Evolutionary conservation across 2,888 invertebrate genomes (phyloP), one percentile per base, ranked within the genome.

Genomic region (Zaprionus lineosus): DNA sequence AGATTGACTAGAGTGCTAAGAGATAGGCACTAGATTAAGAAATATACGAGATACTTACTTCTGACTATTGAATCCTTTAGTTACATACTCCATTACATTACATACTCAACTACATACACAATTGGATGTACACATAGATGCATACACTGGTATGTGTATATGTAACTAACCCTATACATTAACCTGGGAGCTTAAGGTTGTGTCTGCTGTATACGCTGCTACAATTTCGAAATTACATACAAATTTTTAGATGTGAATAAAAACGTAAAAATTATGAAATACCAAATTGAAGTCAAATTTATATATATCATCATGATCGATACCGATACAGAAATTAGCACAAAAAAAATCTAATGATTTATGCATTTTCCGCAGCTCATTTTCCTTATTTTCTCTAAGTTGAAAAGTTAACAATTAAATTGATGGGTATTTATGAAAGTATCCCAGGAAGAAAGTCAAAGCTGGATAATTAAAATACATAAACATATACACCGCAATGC

Each of bases 141-240:
- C 33, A 39, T 26, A 28, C 39, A 47, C 21, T 28, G 21, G 50
- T 51, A 51, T 44, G 39, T 36, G 34, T 6, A 31, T 26, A 46
- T 59, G 34, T n/a, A n/a, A 18, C 28, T 48, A 63, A 31, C 58
- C 43, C 26, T 59, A 31, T 69, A 57, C 39, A 57, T 71, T 53
- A 53, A 28, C 14, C 64, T 43, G 52, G n/a, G 44, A 56, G 77
- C 56, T 66, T 52, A 68, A 47, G 73, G 74, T 76, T 72, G 73
- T 72, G 68, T 62, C 58, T 40, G 51, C 43, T 52, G 69, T 67
- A 67, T 67, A 66, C 66, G 62, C 63, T 56, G 51, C 66, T 69
- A 43, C 47, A 50, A 52, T 62, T 57, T 56, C 44, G 3, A 64
- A 56, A 57, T 39, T 36, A 69, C 69, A 67, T 55, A 24, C 70